Evolutionary conservation across 1,140 invertebrate species (phyloP), one percentile per base, ranked within the genome.

Genomic region (Papilio helenus): DNA sequence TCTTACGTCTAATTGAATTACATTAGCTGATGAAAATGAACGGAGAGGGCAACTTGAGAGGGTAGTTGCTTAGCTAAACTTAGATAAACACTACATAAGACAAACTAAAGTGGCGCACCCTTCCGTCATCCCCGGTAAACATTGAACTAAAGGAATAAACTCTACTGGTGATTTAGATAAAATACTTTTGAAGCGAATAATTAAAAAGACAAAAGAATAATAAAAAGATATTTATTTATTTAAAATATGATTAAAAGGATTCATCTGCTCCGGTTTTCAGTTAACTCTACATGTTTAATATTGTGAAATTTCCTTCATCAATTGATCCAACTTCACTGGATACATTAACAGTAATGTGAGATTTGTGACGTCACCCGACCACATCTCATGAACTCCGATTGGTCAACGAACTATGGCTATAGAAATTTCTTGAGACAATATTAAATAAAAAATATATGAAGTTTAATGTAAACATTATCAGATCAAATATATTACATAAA

Each of bases 21-120:
- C 26, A 68, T 68, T 68, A 68, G 61, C 61, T 68, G 61, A 68
- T 68, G 61, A 68, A 26, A 61, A 16, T 68, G 23, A 14, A 68
- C 23, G 26, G 23, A 16, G 61, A 68, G 26, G 61, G 26, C 8
- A 29, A 26, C 26, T 29, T 18, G 61, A 29, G 61, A 68, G 23
- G 26, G 61, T 12, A 29, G 61, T 65, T 65, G 26, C 26, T 68
- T 68, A 68, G 23, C 61, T 29, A 29, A 68, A 68, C 12, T 68
- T 29, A 68, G 14, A 16, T 68, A 68, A 29, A 68, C 23, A 68
- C 61, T 68, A 34, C 23, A 68, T 34, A 68, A 68, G 26, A 68
- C 26, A 68, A 68, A 68, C 61, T 29, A 5, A 68, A 68, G 14
- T 29, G 23, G 12, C 14, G 14, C 61, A 14, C 61, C 26, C 10